Percentiles rank a stretch among this genome's conserved stretches.
Conservation (phyloP, 2,797 vertebrate species). For the Phylloscopus collybita region DNA sequence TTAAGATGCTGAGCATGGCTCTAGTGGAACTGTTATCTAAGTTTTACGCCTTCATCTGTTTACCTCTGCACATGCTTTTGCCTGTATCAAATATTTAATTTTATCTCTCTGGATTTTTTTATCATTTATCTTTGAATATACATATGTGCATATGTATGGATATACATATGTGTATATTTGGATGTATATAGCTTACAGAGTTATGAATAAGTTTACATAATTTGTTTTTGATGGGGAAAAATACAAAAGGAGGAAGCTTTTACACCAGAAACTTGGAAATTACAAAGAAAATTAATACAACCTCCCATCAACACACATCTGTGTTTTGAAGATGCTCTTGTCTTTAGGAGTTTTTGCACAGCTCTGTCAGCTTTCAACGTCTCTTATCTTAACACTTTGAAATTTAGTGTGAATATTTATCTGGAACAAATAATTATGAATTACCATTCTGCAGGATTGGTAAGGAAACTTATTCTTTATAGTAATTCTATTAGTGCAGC, state of each 20-base stretch:
- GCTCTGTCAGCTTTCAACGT: neutral
- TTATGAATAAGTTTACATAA: neutral
- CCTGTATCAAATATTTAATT: neutral
- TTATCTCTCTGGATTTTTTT: neutral
- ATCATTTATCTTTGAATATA: neutral
- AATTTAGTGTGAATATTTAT: neutral
- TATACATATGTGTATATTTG: neutral
- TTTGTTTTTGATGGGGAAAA: neutral
- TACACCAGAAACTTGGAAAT: neutral
- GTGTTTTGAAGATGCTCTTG: neutral
- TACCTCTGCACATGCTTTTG: neutral
- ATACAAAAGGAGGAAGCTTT: neutral
- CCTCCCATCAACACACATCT: neutral
- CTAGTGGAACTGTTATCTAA: neutral
- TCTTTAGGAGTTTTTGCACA: neutral
- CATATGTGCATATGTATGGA: neutral
- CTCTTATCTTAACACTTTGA: neutral
- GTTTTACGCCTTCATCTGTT: neutral
- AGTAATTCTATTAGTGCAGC: neutral
- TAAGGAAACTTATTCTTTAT: neutral
- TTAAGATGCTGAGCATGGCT: neutral
- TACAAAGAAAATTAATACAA: neutral
- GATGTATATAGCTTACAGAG: neutral
- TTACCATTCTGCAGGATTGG: neutral
- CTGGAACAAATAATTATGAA: neutral